Evolutionary conservation across 2,888 invertebrate genomes (phyloP), one percentile per base, ranked within the genome.

Genomic region (Galeopsomyia nigrocyanea): DNA sequence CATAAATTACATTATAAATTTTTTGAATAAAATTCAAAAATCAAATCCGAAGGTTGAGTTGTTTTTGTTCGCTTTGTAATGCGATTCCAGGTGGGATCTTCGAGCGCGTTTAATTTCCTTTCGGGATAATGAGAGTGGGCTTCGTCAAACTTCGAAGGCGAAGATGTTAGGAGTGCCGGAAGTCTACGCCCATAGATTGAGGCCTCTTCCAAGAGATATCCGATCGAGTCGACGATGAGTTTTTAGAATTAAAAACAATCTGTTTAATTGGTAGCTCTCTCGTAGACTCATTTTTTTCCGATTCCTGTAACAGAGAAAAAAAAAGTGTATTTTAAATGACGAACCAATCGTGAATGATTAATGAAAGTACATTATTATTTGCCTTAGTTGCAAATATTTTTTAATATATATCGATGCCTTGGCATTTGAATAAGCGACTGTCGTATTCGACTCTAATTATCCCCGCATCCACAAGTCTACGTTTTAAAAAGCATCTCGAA

Each of bases 91-190:
- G 47, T 47, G 47, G 60, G 16, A 61, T 68, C 26, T 62, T 7
- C 69, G n/a, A 64, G 82, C 83, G 82, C 81, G 82, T 85, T 84
- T 83, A 84, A 85, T 85, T 85, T 84, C 82, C 83, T 82, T 71
- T n/a, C 2, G 77, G 79, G 81, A 82, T 83, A 83, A 84, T 83
- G 84, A 81, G 80, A 83, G 82, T 82, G 81, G 82, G 63, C 75
- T 80, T 78, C 76, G 75, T 76, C 80, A 78, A 80, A 78, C 78
- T 78, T 70, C 3, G 73, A 75, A 74, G 75, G 77, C 73, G 76
- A 78, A 82, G 83, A 82, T 80, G 83, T 77, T 80, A 80, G 82
- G 80, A 82, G 83, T 80, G 79, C 80, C 81, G 82, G 80, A 80
- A 81, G 80, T 78, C 79, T 79, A 78, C 79, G 78, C 79, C 79